Conservation (phyloP, 2,797 vertebrate species). For the Rhincodon typus region DNA sequence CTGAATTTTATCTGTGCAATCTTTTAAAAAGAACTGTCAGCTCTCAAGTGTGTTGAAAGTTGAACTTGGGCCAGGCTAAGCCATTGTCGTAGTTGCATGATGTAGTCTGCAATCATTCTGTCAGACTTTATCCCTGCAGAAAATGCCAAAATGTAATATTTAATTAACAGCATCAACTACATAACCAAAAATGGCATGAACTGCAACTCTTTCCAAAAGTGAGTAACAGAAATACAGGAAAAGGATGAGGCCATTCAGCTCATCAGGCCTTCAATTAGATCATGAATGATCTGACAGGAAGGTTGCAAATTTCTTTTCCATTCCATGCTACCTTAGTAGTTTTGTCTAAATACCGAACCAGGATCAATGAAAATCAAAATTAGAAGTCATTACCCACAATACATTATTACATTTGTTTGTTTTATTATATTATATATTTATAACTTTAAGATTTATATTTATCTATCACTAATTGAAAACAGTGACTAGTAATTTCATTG, state of each 20-base stretch:
- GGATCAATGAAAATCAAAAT: not conserved
- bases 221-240: not conserved
- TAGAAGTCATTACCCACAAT: not conserved
- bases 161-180: not conserved
- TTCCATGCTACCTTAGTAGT: not conserved
- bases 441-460: not conserved
- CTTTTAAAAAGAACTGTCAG: conserved; percentile 23
- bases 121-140: not conserved
- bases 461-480: not conserved
- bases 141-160: not conserved
- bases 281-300: not conserved
- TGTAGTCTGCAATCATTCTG: conserved; percentile 1
- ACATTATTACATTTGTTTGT: not conserved
- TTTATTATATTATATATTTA: not conserved
- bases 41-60: not conserved
- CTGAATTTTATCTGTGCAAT: not conserved
- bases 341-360: not conserved
- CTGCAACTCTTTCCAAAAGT: not conserved
- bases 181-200: not conserved
- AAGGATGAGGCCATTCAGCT: not conserved
- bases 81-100: not conserved
- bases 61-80: not conserved
- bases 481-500: not conserved
- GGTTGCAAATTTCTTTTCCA: not conserved
- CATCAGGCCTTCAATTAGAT: not conserved